Base-by-base conservation (phyloP, 2,888 invertebrate genomes). In the Trachelus tabidus region DNA sequence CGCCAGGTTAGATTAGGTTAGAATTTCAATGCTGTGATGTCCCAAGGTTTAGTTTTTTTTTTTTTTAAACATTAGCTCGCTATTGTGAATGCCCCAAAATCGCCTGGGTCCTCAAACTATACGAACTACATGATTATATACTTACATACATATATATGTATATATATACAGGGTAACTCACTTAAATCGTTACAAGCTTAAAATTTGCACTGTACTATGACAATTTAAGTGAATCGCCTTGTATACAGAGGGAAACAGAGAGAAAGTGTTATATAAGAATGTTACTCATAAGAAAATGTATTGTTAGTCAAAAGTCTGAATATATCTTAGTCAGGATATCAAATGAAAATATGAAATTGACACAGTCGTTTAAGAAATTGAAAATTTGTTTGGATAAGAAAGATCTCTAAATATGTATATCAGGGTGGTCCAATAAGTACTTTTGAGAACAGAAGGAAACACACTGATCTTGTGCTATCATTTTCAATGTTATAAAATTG, bases 141-240 rank as follows among this genome's bases (percentile, higher is more conserved):
- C 82, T 81, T 83, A 80, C 80, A 83, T 37, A 37, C 1, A 56
- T 56, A 23, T 56, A 9, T 23, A 23, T 40, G 2, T 15, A 0
- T 40, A 9, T 15, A 23, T 40, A 23, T 40, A 23, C 56, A 56
- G 56, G 56, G 56, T 56, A 56, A 56, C 56, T 56, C 56, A 56
- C 56, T 56, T 56, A 23, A 23, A 56, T 23, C 23, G 56, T 56
- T 23, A 23, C 56, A 56, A 56, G 56, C 56, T 9, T 56, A 56
- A 56, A 23, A 56, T 2, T 23, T 56, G 23, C 23, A 56, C 56
- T 56, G 56, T 56, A 56, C 9, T 56, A 6, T 56, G 56, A 56
- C 23, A 56, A 23, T 56, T 56, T 56, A 56, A 56, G 56, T 56
- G 56, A 56, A 56, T 23, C 56, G 9, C 23, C 56, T 56, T 56